Conservation (phyloP, 1,140 invertebrate genomes). For the Diachasmimorpha longicaudata region DNA sequence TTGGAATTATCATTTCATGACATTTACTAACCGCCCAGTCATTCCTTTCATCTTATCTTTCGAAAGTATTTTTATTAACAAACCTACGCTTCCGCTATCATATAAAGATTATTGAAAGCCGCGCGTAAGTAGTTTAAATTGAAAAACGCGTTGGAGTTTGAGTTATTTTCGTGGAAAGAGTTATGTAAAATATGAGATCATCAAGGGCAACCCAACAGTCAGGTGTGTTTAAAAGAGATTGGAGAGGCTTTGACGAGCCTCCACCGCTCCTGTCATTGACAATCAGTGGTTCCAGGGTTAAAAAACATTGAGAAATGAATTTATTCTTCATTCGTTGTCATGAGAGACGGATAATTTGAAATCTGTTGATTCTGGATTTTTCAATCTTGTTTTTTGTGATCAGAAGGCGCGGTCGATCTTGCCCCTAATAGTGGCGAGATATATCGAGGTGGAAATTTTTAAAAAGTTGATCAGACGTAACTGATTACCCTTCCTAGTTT, state of each 20-base stretch:
- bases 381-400: background rate
- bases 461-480: background rate
- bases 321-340: too few relatives aligned
- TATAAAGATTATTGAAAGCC: background rate
- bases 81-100: background rate
- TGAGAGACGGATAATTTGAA: too few relatives aligned
- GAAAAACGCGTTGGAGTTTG: background rate
- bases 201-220: background rate
- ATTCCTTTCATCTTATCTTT: background rate
- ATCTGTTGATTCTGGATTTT: too few relatives aligned
- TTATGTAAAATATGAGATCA: slow-evolving; percentile 8
- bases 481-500: background rate
- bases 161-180: background rate
- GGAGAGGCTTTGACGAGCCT: slow-evolving; percentile 13
- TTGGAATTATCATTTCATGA: background rate
- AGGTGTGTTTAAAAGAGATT: background rate
- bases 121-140: background rate
- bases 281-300: background rate
- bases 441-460: too few relatives aligned
- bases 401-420: too few relatives aligned
- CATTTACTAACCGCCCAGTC: background rate
- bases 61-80: background rate
- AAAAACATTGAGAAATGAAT: background rate
- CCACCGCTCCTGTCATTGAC: background rate
- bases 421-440: too few relatives aligned